Evolutionary conservation across 2,888 invertebrate species (phyloP).

Genomic region (Theretra japonica): DNA sequence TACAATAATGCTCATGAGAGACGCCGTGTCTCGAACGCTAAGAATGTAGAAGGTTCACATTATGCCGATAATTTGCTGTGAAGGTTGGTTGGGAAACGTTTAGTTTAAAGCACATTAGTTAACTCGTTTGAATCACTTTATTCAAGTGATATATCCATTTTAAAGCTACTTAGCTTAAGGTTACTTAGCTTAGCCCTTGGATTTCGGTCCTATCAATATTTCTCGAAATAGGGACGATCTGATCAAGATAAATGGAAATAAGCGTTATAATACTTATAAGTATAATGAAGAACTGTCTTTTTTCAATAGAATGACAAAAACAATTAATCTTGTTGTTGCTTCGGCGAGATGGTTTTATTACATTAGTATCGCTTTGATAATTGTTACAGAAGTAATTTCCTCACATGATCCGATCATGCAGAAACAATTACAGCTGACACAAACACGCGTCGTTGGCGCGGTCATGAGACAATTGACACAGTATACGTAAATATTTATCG

Average conservation of each 20-base stretch:
- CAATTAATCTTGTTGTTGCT: background rate
- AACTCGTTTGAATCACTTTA: background rate
- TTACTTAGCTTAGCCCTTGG: too few species aligned
- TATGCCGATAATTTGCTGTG: conserved; percentile 18
- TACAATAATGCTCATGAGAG: conserved; percentile 16
- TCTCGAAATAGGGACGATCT: too few species aligned
- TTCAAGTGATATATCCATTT: background rate
- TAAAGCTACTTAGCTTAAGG: too few species aligned
- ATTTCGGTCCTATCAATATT: too few species aligned
- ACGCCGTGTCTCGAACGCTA: background rate
- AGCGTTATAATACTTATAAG: too few species aligned
- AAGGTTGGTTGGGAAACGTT: conserved; percentile 14
- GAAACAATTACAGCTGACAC: conserved; percentile 1
- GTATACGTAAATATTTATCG: background rate
- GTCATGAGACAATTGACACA: background rate
- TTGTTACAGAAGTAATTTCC: background rate
- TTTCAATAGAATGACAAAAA: background rate
- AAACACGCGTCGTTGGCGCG: background rate
- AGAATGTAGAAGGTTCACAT: conserved; percentile 21
- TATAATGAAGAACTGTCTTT: too few species aligned
- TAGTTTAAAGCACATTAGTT: background rate
- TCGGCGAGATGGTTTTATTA: background rate
- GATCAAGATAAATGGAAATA: too few species aligned
- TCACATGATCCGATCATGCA: background rate
- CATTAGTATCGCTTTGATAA: background rate